Evolutionary conservation across 2,888 invertebrate species (phyloP).

Genomic region (Campoplex capitator): DNA sequence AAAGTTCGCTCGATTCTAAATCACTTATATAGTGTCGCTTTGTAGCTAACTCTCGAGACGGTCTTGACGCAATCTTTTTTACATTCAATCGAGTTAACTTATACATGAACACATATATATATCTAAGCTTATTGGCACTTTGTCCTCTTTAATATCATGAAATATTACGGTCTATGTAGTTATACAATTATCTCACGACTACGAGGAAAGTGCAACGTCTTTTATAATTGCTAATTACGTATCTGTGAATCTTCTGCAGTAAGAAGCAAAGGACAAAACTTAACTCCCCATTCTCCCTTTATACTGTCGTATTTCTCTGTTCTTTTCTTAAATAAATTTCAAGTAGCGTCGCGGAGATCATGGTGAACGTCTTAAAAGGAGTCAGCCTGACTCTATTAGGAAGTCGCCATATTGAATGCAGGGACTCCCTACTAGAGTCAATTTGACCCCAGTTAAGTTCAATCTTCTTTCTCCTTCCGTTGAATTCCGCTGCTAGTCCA

Average conservation of each 20-base stretch:
- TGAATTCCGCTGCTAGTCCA: constrained; percentile 47
- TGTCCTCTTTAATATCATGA: constrained; percentile 24
- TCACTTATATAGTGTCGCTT: constrained; percentile 41
- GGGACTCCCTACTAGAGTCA: constrained; percentile 99
- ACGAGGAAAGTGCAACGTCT: constrained; percentile 10
- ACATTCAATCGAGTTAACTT: constrained; percentile 49
- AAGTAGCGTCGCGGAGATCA: constrained; percentile 52
- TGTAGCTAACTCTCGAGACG: background rate
- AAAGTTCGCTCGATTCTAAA: constrained; percentile 25
- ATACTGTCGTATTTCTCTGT: constrained; percentile 4
- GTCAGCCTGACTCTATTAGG: constrained; percentile 99
- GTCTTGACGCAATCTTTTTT: constrained; percentile 28
- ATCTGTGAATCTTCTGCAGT: constrained; percentile 8
- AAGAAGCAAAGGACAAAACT: constrained; percentile 47
- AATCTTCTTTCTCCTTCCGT: constrained; percentile 79
- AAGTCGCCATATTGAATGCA: constrained; percentile 93
- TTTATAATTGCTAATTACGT: constrained; percentile 53
- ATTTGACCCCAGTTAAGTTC: constrained; percentile 95
- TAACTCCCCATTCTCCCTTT: constrained; percentile 60
- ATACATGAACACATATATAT: background rate
- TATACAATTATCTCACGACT: constrained; percentile 24
- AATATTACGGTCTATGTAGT: constrained; percentile 12
- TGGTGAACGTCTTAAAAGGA: constrained; percentile 91
- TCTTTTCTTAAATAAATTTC: constrained; percentile 44
- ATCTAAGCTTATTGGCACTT: constrained; percentile 33